Evolutionary conservation across 1,140 invertebrate genomes (phyloP), one percentile per base, ranked within the genome.

Genomic region (Cherax quadricarinatus): DNA sequence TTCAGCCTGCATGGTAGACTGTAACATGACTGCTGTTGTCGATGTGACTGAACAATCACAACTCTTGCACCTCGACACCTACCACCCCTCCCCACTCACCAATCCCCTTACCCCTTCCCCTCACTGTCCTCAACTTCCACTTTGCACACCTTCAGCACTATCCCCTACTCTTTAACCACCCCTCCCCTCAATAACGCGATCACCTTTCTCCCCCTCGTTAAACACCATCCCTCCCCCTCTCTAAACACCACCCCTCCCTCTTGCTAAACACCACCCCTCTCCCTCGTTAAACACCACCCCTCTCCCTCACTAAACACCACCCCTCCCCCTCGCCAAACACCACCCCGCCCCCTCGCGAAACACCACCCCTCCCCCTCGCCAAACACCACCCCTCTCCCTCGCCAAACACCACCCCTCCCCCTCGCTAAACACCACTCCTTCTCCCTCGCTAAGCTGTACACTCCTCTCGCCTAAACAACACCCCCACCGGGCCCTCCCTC

Each of bases 1-100:
- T 86, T 86, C 84, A 86, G 84, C 41, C 41, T 86, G 24, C 84
- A 86, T 73, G 48, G 70, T 86, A 86, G 51, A 86, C 73, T 86
- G 84, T 62, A 86, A 86, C 84, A 62, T 62, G 84, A 86, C 84
- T 73, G 62, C 48, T 86, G 62, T 70, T 88, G 60, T 53, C 30
- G 79, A 88, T 88, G 57, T 49, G 75, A 53, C 16, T 73, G 73
- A 51, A 57, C 86, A 21, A 57, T 30, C 86, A 41, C 41, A 41
- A 41, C 30, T 41, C 30, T 41, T 41, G 30, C 30, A 0, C 30
- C 30, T 41, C 30, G 2, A 41, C 48, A 70, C 41, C 12, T 18
- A 70, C 70, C 30, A 3, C 60, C 7, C 70, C 12, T 14, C 16
- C 66, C 53, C 53, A 6, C 53, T 57, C 53, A 7, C 53, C 41